A percentile compares a stretch with the other conserved stretches of the same genome.
Evolutionary conservation across 2,797 vertebrate genomes (phyloP).

Genomic region (Ciconia nigra): DNA sequence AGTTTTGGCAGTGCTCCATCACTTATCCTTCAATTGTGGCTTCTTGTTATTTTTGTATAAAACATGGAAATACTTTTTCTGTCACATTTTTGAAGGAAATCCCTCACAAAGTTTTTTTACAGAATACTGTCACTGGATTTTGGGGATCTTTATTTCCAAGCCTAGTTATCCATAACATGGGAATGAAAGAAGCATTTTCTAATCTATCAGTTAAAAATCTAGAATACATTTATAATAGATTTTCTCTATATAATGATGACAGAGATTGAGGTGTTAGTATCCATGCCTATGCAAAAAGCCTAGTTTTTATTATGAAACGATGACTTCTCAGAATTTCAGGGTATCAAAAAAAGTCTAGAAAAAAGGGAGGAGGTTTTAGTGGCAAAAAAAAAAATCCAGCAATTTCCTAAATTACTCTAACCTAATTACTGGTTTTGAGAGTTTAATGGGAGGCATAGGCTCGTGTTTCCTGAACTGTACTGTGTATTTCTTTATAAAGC

Average conservation of each 20-base stretch:
- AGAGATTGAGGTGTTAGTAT: not conserved
- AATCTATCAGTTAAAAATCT: not conserved
- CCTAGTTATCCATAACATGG: fast-evolving
- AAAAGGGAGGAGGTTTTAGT: not conserved
- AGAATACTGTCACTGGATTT: not conserved
- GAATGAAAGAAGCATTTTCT: not conserved
- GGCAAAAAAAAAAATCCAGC: not conserved
- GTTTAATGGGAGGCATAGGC: not conserved
- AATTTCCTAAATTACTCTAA: not conserved
- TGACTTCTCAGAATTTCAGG: not conserved
- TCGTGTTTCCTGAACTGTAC: not conserved
- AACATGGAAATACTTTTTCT: not conserved
- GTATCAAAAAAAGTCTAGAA: not conserved
- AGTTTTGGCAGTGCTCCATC: not conserved
- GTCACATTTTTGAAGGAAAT: not conserved
- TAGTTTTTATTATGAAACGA: not conserved
- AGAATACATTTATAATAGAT: not conserved
- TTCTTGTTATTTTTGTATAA: not conserved
- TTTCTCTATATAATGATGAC: not conserved
- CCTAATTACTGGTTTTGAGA: not conserved
- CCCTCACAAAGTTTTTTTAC: not conserved
- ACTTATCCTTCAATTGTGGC: not conserved
- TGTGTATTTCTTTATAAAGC: not conserved
- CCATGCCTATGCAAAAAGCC: fast-evolving
- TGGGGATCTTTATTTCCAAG: not conserved